These are phyloP conservation scores for Chiridota heheva DNA, from an alignment of 35 echinoderm and acorn worm genomes.

Conservation along the genomic window DNA sequence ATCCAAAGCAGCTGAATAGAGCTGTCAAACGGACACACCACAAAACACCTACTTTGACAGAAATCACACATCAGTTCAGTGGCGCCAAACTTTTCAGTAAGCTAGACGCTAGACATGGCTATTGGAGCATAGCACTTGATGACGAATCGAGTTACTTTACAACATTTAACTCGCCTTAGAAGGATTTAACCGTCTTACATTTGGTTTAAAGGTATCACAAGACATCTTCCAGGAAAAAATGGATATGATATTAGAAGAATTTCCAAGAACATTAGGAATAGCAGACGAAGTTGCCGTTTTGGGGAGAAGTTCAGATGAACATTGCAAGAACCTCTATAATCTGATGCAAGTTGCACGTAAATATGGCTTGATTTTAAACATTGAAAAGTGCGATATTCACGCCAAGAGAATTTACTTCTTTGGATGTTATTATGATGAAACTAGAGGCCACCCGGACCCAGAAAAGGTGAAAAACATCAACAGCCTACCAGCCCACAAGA, in stretches of 20 bases:
- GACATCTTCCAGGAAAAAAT: slow-evolving; percentile 50
- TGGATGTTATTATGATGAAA: slow-evolving; percentile 39
- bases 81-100: slow-evolving; percentile 33
- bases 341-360: background rate
- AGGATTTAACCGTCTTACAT: slow-evolving; percentile 3
- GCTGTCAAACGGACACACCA: slow-evolving; percentile 29
- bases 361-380: slow-evolving; percentile 36
- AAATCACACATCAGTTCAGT: slow-evolving; percentile 20
- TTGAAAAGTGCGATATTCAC: slow-evolving; percentile 44
- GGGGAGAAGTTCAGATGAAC: no score
- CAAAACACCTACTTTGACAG: slow-evolving; percentile 40
- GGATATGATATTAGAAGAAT: slow-evolving; percentile 22
- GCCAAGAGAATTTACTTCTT: slow-evolving; percentile 39
- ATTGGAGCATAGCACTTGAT: slow-evolving; percentile 50
- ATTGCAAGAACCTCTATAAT: no score
- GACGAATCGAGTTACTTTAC: slow-evolving; percentile 1
- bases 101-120: slow-evolving; percentile 56
- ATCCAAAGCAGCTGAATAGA: slow-evolving; percentile 34
- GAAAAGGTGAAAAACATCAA: slow-evolving; percentile 33
- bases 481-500: slow-evolving; percentile 10
- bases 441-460: slow-evolving; percentile 33
- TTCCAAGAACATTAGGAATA: no score
- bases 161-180: slow-evolving; percentile 48
- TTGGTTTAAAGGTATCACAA: slow-evolving; percentile 21
- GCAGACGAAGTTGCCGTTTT: no score